Evolutionary conservation across 2,113 vertebrate genomes (phyloP).

Genomic region (Lepidiolamprologus cunningtoni): DNA sequence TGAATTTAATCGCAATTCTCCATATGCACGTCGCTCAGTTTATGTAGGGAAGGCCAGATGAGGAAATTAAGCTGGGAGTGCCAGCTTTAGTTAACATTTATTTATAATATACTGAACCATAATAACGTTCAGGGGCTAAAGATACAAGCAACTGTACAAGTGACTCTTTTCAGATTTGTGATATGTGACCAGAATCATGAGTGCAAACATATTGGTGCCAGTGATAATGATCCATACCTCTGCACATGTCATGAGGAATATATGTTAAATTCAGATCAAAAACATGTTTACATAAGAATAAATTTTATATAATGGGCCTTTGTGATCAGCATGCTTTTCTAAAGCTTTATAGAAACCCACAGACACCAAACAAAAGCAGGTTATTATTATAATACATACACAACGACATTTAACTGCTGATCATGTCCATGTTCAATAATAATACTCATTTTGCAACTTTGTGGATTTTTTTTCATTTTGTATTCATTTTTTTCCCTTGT

Average conservation of each 20-base stretch:
- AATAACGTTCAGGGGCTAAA: fast-evolving
- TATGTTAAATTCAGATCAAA: slow-evolving; percentile 61
- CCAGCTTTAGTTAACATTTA: fast-evolving
- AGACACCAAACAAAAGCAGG: not conserved
- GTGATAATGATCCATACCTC: slow-evolving; percentile 21
- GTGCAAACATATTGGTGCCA: slow-evolving; percentile 68
- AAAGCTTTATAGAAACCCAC: not conserved
- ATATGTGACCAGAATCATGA: slow-evolving; percentile 46
- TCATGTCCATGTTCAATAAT: not conserved
- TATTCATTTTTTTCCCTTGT: not conserved
- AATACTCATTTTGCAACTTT: fast-evolving
- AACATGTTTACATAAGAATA: slow-evolving; percentile 54
- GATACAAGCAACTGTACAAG: not conserved
- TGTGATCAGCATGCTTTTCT: not conserved
- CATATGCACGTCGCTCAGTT: not conserved
- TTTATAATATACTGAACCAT: not conserved
- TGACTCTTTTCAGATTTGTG: not conserved
- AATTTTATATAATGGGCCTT: not conserved
- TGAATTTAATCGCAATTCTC: not conserved
- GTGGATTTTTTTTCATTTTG: not conserved
- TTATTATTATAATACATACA: not conserved
- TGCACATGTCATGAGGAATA: slow-evolving; percentile 69
- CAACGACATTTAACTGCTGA: not conserved
- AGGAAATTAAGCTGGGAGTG: not conserved
- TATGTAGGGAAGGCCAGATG: not conserved